Percentiles rank a stretch among this genome's conserved stretches.
These are phyloP conservation scores for Ctenosaura bakeri DNA, from an alignment of 2,797 vertebrate species.

Conservation along the genomic window DNA sequence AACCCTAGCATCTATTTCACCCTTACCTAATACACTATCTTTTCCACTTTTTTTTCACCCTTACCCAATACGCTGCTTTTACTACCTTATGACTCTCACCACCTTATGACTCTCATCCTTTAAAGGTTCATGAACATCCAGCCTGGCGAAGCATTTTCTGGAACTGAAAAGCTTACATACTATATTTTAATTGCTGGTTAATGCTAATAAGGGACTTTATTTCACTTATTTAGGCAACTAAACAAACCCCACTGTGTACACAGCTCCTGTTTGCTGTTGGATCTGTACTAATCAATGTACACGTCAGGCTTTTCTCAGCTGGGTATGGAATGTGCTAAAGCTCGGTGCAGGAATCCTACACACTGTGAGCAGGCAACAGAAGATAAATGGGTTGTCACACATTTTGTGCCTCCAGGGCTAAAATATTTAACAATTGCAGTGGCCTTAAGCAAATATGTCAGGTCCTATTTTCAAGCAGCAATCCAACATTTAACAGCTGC, in stretches of 20 bases:
- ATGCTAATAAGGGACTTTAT: background rate
- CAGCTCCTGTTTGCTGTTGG: no score
- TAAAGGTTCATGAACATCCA: no score
- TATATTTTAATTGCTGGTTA: background rate
- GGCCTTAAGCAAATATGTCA: background rate
- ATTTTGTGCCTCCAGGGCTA: background rate
- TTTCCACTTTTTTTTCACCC: background rate
- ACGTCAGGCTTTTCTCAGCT: background rate
- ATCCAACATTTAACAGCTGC: background rate
- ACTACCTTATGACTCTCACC: no score
- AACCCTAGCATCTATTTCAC: background rate
- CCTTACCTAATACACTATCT: background rate
- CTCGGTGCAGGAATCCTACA: background rate
- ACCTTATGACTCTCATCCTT: background rate
- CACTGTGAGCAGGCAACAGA: background rate
- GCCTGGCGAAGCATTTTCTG: background rate
- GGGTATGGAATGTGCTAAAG: background rate
- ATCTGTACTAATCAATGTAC: background rate
- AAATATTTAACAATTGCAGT: background rate
- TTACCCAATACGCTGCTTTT: no score
- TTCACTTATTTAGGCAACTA: background rate
- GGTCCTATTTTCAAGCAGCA: background rate
- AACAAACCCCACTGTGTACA: background rate
- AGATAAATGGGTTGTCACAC: background rate
- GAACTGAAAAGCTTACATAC: background rate